phyloP scores from a whole-genome alignment of 1,140 invertebrate genomes.

The Tetragonula clypearis region DNA sequence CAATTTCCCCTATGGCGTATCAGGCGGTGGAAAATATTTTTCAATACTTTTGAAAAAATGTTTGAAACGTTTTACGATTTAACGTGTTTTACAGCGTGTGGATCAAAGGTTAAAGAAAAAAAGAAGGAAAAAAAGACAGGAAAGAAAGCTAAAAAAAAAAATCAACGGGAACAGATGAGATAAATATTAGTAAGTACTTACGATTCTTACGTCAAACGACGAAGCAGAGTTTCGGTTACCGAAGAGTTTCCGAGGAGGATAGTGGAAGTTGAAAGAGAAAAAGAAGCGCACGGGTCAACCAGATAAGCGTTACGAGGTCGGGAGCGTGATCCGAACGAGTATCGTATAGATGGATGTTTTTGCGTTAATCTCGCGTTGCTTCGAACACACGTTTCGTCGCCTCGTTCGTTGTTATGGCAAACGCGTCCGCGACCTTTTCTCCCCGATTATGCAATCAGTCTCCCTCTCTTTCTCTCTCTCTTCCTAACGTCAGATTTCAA shows the following conservation, averaged over 20 bases:
- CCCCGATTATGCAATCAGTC: neutral
- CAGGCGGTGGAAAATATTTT: too few relatives aligned
- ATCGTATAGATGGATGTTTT: constrained; percentile 16
- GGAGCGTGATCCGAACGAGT: constrained; percentile 1
- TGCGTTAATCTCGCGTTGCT: constrained; percentile 5
- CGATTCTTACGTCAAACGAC: neutral
- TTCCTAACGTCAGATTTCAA: too few relatives aligned
- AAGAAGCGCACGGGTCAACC: neutral
- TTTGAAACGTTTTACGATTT: too few relatives aligned
- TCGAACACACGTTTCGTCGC: neutral
- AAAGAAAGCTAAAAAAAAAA: neutral
- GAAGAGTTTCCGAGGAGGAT: too few relatives aligned
- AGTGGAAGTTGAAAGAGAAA: neutral
- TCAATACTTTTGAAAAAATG: too few relatives aligned
- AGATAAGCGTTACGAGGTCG: constrained; percentile 27
- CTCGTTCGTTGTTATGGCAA: neutral
- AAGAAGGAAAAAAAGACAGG: neutral
- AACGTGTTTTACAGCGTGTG: too few relatives aligned
- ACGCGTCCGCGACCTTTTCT: constrained; percentile 15
- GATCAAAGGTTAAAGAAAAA: too few relatives aligned
- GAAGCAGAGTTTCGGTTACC: neutral
- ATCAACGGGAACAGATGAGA: neutral
- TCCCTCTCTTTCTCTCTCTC: too few relatives aligned
- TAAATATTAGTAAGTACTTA: neutral
- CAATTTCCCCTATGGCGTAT: too few relatives aligned